Evolutionary conservation across 1,140 invertebrate species (phyloP).

Genomic region (Amyelois transitella): DNA sequence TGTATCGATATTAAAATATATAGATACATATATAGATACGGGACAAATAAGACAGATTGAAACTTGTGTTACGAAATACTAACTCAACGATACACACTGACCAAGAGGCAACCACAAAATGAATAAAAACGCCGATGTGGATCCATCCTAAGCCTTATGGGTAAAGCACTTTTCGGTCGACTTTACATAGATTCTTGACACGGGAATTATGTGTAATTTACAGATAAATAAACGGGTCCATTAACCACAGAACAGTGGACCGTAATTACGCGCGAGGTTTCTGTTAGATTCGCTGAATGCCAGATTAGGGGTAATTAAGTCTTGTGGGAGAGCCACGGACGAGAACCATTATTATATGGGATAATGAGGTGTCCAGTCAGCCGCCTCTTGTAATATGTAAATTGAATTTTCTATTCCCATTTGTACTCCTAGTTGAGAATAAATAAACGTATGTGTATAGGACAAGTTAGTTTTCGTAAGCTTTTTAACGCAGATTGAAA

Average conservation of each 20-base stretch:
- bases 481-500: too few relatives aligned
- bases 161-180: neutral
- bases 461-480: too few relatives aligned
- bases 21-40: too few relatives aligned
- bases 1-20: too few relatives aligned
- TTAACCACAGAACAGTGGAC: constrained; percentile 44
- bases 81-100: too few relatives aligned
- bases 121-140: too few relatives aligned
- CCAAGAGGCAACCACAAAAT: too few relatives aligned
- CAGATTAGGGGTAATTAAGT: constrained; percentile 67
- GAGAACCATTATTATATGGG: constrained; percentile 55
- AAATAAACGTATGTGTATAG: neutral
- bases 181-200: constrained; percentile 4
- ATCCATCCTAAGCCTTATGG: neutral
- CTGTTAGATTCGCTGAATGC: constrained; percentile 49
- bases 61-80: too few relatives aligned
- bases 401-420: constrained; percentile 51
- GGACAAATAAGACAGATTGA: too few relatives aligned
- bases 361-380: constrained; percentile 65
- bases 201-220: constrained; percentile 14
- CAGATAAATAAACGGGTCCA: constrained; percentile 49
- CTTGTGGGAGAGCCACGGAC: constrained; percentile 43
- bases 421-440: constrained; percentile 2
- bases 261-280: constrained; percentile 44
- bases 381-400: constrained; percentile 57